These are phyloP conservation scores for Sericinus montela DNA, from an alignment of 2,888 invertebrate genomes.

Conservation along the genomic window DNA sequence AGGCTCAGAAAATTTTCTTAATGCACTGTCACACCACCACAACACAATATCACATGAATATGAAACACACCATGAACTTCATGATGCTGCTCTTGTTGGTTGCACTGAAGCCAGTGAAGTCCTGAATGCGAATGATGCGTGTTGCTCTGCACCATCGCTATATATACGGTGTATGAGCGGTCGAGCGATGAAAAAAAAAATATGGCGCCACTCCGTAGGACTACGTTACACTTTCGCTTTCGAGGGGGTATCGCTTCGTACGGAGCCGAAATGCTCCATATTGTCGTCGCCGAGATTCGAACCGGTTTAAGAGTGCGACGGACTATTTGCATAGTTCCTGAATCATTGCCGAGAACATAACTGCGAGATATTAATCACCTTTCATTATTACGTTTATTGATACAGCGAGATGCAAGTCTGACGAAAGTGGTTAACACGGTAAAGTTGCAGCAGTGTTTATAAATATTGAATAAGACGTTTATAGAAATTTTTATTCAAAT, in stretches of 20 bases:
- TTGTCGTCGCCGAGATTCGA: constrained; percentile 29
- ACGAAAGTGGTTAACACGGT: not conserved
- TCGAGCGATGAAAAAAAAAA: constrained; percentile 68
- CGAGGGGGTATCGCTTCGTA: constrained; percentile 56
- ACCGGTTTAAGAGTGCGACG: constrained; percentile 27
- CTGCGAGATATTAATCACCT: not conserved
- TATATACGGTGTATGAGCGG: constrained; percentile 73
- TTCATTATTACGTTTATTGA: not conserved
- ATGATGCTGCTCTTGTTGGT: constrained; percentile 74
- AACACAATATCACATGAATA: constrained; percentile 24
- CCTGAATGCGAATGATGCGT: constrained; percentile 79
- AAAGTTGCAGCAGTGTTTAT: not conserved
- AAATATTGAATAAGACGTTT: not conserved
- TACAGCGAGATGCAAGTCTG: not conserved
- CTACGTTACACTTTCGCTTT: constrained; percentile 77
- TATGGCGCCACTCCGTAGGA: constrained; percentile 64
- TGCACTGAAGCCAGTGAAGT: constrained; percentile 78
- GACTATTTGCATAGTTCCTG: constrained; percentile 28
- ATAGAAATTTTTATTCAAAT: too few species aligned
- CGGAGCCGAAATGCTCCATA: constrained; percentile 61
- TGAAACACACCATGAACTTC: constrained; percentile 74
- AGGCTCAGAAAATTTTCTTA: constrained; percentile 28
- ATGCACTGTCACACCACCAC: constrained; percentile 28
- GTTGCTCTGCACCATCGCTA: constrained; percentile 59
- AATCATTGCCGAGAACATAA: constrained; percentile 13